Evolutionary conservation across 2,888 invertebrate species (phyloP), one percentile per base, ranked within the genome.

Genomic region (Hydrotaea diabolus): DNA sequence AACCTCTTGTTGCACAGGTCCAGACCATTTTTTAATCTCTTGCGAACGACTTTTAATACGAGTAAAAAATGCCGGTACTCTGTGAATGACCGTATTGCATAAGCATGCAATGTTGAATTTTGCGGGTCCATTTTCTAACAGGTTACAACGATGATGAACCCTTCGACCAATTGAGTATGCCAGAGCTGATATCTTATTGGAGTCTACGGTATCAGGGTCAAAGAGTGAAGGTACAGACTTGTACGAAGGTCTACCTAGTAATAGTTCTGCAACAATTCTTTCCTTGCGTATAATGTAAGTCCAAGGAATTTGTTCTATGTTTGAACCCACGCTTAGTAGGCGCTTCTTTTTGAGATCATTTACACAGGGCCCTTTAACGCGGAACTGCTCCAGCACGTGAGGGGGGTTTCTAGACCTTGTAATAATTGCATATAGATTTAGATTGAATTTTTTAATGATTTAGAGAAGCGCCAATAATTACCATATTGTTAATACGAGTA

Each of bases 291-390:
- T 2, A 0, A 79, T 80, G 7, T 82, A 77, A n/a, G 59, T 36
- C 85, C 82, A 85, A 9, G 77, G 73, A 11, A 64, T 85, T 49
- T 85, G 82, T 21, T 85, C 82, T n/a, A 85, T 74, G 11, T n/a
- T 82, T 1, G 85, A 69, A 36, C 85, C 85, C 2, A 64, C 49
- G 13, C 26, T 64, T n/a, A 85, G 59, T 1, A 66, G 73, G 0
- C 77, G 76, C 36, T 79, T 85, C n/a, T 46, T 49, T 1, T 59
- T n/a, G 11, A 11, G 15, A 11, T 46, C 5, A 23, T 74, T 69
- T 49, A 71, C 69, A 46, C 85, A 85, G n/a, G 59, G 21, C 5
- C 39, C 69, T 71, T 57, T 79, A 8, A 69, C 26, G 13, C 77
- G n/a, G 0, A 26, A 23, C 62, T 62, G 69, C 0, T 55, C 31